These are phyloP conservation scores for Trissoscelio sp. DNA, from an alignment of 2,888 invertebrate species.

Conservation along the genomic window DNA sequence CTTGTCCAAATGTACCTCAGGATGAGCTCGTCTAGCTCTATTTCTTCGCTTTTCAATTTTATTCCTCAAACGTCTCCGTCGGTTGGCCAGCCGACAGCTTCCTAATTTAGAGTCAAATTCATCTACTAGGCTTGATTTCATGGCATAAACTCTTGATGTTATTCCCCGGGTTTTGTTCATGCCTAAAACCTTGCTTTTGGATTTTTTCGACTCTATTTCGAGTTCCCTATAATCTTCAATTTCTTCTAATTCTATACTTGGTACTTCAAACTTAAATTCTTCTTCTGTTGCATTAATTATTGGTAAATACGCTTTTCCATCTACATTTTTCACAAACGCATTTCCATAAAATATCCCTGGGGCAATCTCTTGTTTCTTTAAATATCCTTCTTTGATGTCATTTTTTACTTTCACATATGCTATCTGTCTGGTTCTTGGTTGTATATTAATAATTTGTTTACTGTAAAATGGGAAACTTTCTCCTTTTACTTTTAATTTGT, in stretches of 20 bases:
- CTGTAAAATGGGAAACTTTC: background rate
- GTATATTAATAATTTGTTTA: background rate
- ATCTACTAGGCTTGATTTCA: too few relatives aligned
- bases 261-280: background rate
- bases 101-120: too few relatives aligned
- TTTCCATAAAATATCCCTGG: slow-evolving; percentile 18
- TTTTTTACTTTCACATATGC: background rate
- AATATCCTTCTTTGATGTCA: slow-evolving; percentile 5
- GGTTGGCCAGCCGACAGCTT: too few relatives aligned
- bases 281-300: background rate
- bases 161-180: background rate
- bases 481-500: background rate
- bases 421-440: slow-evolving; percentile 11
- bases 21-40: too few relatives aligned
- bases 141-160: background rate
- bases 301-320: slow-evolving; percentile 8
- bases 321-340: background rate
- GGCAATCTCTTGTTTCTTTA: background rate
- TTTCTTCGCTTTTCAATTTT: too few relatives aligned
- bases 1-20: too few relatives aligned
- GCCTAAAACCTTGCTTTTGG: background rate
- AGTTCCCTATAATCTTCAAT: background rate
- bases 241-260: background rate
- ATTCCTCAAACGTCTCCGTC: too few relatives aligned
- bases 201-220: background rate